Base-by-base conservation (phyloP, 1,140 invertebrate species). In the Drosophila grimshawi region DNA sequence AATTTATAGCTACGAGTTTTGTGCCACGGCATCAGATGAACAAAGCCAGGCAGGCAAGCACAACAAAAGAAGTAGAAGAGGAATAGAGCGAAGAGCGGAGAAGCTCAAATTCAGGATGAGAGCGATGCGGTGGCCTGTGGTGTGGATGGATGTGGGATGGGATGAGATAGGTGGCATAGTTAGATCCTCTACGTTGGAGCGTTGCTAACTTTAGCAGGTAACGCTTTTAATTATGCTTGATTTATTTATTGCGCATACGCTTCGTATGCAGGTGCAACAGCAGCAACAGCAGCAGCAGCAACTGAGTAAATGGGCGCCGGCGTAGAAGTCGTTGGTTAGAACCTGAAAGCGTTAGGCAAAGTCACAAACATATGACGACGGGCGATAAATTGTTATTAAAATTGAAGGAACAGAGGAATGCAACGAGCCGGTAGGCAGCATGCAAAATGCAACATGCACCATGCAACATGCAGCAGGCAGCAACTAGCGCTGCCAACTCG, bases 241-340 rank as follows among this genome's bases (percentile, higher is more conserved):
- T 86, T 86, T 86, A 82, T 82, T 85, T 82, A 82, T 82, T 82
- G 80, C 80, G 80, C 76, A 83, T 80, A 85, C 81, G 81, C 63
- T 64, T 52, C 78, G 82, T 61, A 51, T 81, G 63, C 52, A 73
- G 70, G 64, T 61, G 70, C 76, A 65, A 32, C 41, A 45, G 56
- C 41, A 35, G n/a, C 30, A 8, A 41, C 1, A 39, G 43, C 57
- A 33, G 30, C 43, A 60, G n/a, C 57, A 30, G 59, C 60, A 35
- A n/a, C 19, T 32, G 7, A 30, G n/a, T n/a, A 35, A 30, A n/a
- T 10, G 43, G 37, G 39, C 57, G 48, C n/a, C 63, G 19, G 19
- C 19, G 19, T 2, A 46, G 37, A 32, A 55, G 51, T 7, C 41
- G 11, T 45, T 43, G 61, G 68, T 63, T 49, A 51, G 35, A 57